phyloP scores from a whole-genome alignment of 2,888 invertebrate species.

The Trachelus tabidus region DNA sequence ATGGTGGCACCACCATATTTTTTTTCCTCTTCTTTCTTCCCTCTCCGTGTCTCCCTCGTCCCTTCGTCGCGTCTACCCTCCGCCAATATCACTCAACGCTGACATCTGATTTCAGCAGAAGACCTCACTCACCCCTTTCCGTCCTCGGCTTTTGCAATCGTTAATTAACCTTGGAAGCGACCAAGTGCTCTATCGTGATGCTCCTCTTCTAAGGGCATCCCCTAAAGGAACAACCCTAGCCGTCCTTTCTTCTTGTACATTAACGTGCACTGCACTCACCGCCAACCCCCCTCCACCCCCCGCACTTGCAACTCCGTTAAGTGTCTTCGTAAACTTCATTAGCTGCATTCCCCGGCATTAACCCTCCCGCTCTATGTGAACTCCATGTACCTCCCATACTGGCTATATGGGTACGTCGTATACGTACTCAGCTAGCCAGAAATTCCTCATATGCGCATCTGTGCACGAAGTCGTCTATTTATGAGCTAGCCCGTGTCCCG shows the following conservation, averaged over 20 bases:
- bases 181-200: background rate
- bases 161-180: constrained; percentile 36
- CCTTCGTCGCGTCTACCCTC: constrained; percentile 17
- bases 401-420: background rate
- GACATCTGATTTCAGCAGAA: background rate
- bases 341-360: constrained; percentile 55
- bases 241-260: background rate
- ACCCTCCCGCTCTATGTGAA: constrained; percentile 29
- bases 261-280: background rate
- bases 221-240: background rate
- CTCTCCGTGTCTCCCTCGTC: constrained; percentile 12
- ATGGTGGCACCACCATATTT: constrained; percentile 3
- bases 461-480: background rate
- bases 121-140: constrained; percentile 34
- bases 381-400: background rate
- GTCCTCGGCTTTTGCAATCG: constrained; percentile 41
- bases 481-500: background rate
- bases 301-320: constrained; percentile 51
- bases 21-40: constrained; percentile 11
- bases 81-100: constrained; percentile 1
- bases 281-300: too few relatives aligned
- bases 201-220: background rate
- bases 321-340: constrained; percentile 61
- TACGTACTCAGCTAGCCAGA: background rate
- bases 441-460: background rate